Base-by-base conservation (phyloP, 2,797 vertebrate species). In the Cryptoprocta ferox region DNA sequence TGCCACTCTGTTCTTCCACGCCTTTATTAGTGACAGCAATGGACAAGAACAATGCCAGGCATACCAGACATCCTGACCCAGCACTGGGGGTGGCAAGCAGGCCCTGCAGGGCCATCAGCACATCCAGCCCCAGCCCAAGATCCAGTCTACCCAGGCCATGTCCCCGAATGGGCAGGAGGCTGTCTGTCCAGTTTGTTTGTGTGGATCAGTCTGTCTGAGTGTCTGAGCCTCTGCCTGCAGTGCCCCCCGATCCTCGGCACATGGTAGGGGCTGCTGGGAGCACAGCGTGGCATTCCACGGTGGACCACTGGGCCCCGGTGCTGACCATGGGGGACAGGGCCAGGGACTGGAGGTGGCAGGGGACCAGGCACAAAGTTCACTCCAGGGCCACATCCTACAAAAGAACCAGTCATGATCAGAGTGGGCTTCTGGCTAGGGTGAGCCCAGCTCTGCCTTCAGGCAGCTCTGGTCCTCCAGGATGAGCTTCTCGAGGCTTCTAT, bases 361-460 rank as follows among this genome's bases (percentile, higher is more conserved):
- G 91, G 94, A n/a, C 89, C 96, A 95, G 95, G 97, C 53, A 93
- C 89, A 94, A 97, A 97, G 92, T 98, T 98, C 87, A 85, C 66
- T 97, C 95, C 89, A 88, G 95, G 89, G 84, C 93, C 95, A 98
- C 87, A 97, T 93, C 98, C 98, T 98, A 96, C 82, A 96, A 98
- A 93, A 98, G 76, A 98, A 98, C 79, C 97, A 96, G 89, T 83
- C 30, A 56, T 95, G 66, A 79, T 95, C 19, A 96, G 91, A 96
- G 80, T 30, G 30, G 50, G 68, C 48, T 95, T 95, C 65, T 42
- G 19, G 83, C 30, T 48, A 82, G 68, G 39, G 53, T 39, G 30
- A 35, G 73, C 18, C 13, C 85, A 76, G 66, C 73, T 81, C 61
- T 82, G 39, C 84, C 35, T 75, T 32, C 2, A 50, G 48, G 15